These are phyloP conservation scores for Tragelaphus scriptus DNA, from an alignment of 2,113 vertebrate species.

Conservation along the genomic window DNA sequence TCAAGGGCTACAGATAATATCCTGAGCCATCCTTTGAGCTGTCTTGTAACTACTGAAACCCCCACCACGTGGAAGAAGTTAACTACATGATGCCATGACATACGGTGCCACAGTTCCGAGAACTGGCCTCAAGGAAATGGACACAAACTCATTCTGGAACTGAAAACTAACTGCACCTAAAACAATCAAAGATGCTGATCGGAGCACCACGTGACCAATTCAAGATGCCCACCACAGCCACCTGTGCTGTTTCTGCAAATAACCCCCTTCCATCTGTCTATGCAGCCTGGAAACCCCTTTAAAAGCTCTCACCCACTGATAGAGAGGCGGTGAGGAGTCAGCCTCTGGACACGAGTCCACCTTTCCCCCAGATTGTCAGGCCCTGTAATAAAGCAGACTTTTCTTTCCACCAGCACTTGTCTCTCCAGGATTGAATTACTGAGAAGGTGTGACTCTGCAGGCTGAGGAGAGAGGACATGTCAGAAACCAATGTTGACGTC, in stretches of 20 bases:
- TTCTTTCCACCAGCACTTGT: neutral
- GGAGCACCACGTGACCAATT: neutral
- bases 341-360: neutral
- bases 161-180: neutral
- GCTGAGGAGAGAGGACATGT: neutral
- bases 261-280: neutral
- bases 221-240: neutral
- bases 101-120: neutral
- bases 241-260: neutral
- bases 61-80: neutral
- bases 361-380: accelerated
- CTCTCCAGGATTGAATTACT: neutral
- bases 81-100: neutral
- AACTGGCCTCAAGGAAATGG: neutral
- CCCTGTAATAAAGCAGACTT: neutral
- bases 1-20: neutral
- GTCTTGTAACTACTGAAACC: neutral
- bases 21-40: neutral
- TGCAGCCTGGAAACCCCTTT: neutral
- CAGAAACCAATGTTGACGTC: no score
- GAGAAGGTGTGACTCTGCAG: neutral
- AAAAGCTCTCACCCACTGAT: neutral
- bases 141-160: neutral
- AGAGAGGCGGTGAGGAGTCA: neutral
- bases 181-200: neutral